These are phyloP conservation scores for Pectinophora gossypiella DNA, from an alignment of 1,140 invertebrate genomes.

Conservation along the genomic window DNA sequence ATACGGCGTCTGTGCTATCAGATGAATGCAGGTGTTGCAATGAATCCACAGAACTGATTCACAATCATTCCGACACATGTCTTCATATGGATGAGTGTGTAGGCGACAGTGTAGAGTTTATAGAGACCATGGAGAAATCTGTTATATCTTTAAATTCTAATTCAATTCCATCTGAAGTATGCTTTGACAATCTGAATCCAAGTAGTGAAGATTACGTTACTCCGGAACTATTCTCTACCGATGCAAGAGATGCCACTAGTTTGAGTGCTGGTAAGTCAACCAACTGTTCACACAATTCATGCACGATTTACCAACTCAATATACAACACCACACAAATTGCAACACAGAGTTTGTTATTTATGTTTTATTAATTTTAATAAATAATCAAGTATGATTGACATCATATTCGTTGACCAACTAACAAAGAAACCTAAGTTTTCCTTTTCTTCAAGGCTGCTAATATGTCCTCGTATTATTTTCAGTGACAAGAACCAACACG, in stretches of 20 bases:
- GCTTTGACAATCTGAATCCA: background rate
- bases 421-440: too few species aligned
- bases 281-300: too few species aligned
- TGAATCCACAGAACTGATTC: conserved; percentile 7
- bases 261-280: background rate
- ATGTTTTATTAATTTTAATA: too few species aligned
- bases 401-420: too few species aligned
- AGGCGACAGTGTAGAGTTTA: conserved; percentile 45
- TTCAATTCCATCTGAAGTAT: conserved; percentile 15
- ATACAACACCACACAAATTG: too few species aligned
- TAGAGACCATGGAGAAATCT: conserved; percentile 33
- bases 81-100: conserved; percentile 53
- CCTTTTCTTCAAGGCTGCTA: too few species aligned
- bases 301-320: too few species aligned
- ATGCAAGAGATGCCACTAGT: conserved; percentile 10
- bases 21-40: background rate
- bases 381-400: too few species aligned
- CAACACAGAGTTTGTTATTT: too few species aligned
- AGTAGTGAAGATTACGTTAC: background rate
- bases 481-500: too few species aligned
- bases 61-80: conserved; percentile 65
- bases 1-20: conserved; percentile 22
- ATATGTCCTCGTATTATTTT: too few species aligned
- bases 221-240: conserved; percentile 1
- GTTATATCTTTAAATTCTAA: conserved; percentile 37